Evolutionary conservation across 2,888 invertebrate species (phyloP).

Genomic region (Protophormia terraenovae): DNA sequence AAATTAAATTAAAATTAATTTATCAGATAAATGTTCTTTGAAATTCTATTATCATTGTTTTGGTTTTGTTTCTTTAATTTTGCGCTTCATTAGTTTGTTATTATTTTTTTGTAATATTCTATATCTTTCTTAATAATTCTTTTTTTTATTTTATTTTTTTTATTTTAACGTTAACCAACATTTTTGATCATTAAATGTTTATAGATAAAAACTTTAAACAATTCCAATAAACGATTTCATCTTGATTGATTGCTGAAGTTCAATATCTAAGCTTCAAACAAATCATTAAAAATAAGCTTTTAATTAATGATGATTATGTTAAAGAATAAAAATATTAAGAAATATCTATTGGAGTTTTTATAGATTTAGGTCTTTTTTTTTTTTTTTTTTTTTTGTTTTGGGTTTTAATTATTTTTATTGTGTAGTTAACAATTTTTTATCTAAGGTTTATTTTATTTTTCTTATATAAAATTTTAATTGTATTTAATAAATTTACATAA

Average conservation of each 20-base stretch:
- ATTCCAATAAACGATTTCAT: background rate
- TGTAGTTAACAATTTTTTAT: background rate
- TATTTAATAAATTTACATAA: constrained; percentile 39
- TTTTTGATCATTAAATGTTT: constrained; percentile 30
- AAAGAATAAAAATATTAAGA: background rate
- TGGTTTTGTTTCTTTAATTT: constrained; percentile 3
- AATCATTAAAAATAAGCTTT: constrained; percentile 20
- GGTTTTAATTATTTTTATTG: background rate
- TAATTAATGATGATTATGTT: constrained; percentile 30
- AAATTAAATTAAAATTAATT: constrained; percentile 44
- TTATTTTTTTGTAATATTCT: background rate
- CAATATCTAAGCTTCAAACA: background rate
- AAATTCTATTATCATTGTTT: constrained; percentile 33
- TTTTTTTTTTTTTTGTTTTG: background rate
- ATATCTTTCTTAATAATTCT: background rate
- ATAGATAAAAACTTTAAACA: background rate
- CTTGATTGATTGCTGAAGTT: constrained; percentile 11
- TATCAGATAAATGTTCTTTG: constrained; percentile 49
- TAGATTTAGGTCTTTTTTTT: too few relatives aligned
- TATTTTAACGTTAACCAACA: too few relatives aligned
- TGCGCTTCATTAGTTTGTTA: constrained; percentile 29
- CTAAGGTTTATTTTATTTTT: background rate
- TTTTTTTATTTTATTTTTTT: background rate
- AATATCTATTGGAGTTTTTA: too few relatives aligned
- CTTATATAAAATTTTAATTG: background rate